phyloP scores from a whole-genome alignment of 2,888 invertebrate genomes.

The Trichogramma dendrolimi region DNA sequence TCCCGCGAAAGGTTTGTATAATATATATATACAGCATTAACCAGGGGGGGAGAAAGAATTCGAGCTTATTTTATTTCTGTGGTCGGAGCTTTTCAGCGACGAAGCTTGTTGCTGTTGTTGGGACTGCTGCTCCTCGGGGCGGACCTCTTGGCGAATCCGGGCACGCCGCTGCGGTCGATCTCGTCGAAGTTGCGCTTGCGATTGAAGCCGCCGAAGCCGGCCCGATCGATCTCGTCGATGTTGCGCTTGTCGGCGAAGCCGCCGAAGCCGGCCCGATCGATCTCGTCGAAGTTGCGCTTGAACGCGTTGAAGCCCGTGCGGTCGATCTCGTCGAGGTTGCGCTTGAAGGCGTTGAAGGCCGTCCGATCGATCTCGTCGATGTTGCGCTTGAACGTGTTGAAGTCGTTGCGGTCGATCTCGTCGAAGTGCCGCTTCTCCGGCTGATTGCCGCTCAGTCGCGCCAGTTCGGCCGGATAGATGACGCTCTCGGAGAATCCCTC shows the following conservation, averaged over 20 bases:
- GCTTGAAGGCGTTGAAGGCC: conserved; percentile 35
- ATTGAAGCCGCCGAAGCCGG: conserved; percentile 52
- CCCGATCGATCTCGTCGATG: conserved; percentile 54
- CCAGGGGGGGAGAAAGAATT: no score
- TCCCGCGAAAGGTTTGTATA: no score
- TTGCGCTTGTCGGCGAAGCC: conserved; percentile 56
- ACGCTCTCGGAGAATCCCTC: conserved; percentile 9
- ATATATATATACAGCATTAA: no score
- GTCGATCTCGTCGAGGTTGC: conserved; percentile 63
- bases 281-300: conserved; percentile 64
- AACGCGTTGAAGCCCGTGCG: conserved; percentile 57
- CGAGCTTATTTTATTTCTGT: no score
- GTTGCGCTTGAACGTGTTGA: conserved; percentile 49
- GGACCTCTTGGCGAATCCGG: conserved; percentile 42
- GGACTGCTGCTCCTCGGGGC: no score
- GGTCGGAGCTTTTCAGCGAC: no score
- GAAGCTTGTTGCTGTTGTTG: no score
- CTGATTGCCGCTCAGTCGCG: background rate
- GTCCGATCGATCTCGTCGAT: conserved; percentile 48
- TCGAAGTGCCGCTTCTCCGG: background rate
- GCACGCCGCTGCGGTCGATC: conserved; percentile 53
- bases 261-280: conserved; percentile 61
- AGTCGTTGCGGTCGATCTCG: background rate
- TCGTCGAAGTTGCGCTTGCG: conserved; percentile 55
- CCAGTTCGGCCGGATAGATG: conserved; percentile 13